Evolutionary conservation across 2,888 invertebrate species (phyloP).

Genomic region (Crioceris asparagi): DNA sequence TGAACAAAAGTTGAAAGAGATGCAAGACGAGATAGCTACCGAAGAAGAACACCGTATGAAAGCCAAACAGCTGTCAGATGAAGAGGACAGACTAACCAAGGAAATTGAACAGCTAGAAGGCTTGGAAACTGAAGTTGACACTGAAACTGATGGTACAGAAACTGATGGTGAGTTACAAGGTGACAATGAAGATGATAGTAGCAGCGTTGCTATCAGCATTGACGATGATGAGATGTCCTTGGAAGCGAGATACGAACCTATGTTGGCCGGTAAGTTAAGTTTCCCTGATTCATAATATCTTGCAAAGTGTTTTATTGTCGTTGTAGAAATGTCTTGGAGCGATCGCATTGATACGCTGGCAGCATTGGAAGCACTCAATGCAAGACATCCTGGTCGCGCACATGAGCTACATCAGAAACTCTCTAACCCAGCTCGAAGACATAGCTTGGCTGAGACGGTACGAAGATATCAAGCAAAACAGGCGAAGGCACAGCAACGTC

Average conservation of each 20-base stretch:
- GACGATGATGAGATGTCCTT: slow-evolving; percentile 40
- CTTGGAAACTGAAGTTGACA: slow-evolving; percentile 65
- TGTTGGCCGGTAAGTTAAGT: slow-evolving; percentile 44
- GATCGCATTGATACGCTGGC: slow-evolving; percentile 74
- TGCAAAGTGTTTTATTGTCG: not conserved
- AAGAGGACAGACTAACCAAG: slow-evolving; percentile 63
- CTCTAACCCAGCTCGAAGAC: slow-evolving; percentile 78
- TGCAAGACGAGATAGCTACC: slow-evolving; percentile 33
- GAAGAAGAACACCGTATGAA: slow-evolving; percentile 65
- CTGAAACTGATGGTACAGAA: slow-evolving; percentile 72
- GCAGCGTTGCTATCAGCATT: slow-evolving; percentile 9
- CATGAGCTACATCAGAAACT: slow-evolving; percentile 89
- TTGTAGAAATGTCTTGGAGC: slow-evolving; percentile 64
- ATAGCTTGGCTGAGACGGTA: slow-evolving; percentile 74
- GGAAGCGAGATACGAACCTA: slow-evolving; percentile 59
- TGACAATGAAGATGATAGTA: slow-evolving; percentile 28
- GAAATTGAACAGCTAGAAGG: slow-evolving; percentile 67
- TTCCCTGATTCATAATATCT: too few relatives aligned
- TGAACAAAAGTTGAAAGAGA: slow-evolving; percentile 37
- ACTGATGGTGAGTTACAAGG: slow-evolving; percentile 55
- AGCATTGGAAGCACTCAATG: slow-evolving; percentile 65
- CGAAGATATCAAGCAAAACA: slow-evolving; percentile 79
- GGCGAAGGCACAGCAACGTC: slow-evolving; percentile 78
- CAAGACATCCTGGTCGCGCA: slow-evolving; percentile 86
- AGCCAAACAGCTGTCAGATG: slow-evolving; percentile 53